Evolutionary conservation across 2,113 vertebrate species (phyloP).

Genomic region (Xenopus laevis): DNA sequence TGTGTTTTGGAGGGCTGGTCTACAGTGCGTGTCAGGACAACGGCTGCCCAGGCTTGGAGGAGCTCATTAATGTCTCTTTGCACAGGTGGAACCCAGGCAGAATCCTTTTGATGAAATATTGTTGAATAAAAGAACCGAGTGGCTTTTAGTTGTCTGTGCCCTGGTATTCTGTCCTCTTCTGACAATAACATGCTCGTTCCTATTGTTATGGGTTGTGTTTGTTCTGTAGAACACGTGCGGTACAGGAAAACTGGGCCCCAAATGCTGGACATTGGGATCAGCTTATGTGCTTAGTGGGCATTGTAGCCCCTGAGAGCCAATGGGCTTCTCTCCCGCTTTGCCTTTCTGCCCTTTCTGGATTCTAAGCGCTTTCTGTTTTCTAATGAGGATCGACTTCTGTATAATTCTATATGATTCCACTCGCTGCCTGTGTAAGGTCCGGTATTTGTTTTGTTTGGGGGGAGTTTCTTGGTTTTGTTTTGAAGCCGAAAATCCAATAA

Average conservation of each 20-base stretch:
- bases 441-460: neutral
- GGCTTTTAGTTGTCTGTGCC: constrained; percentile 76
- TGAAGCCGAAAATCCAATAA: neutral
- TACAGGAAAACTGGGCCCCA: neutral
- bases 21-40: neutral
- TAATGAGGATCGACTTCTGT: neutral
- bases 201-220: neutral
- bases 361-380: neutral
- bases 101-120: constrained; percentile 73
- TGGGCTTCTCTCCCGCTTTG: neutral
- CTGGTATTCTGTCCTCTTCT: constrained; percentile 72
- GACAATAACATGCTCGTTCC: neutral
- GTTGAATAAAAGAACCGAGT: constrained; percentile 68
- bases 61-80: constrained; percentile 75
- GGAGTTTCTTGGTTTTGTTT: neutral
- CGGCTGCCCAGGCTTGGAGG: neutral
- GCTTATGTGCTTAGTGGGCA: neutral
- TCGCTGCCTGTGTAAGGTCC: neutral
- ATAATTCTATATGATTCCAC: neutral
- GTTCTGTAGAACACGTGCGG: neutral
- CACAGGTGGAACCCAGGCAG: constrained; percentile 72
- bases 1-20: neutral
- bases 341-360: neutral
- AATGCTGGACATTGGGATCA: constrained; percentile 1
- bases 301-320: neutral